Evolutionary conservation across 1,140 invertebrate genomes (phyloP).

Genomic region (Drosophila bipectinata): DNA sequence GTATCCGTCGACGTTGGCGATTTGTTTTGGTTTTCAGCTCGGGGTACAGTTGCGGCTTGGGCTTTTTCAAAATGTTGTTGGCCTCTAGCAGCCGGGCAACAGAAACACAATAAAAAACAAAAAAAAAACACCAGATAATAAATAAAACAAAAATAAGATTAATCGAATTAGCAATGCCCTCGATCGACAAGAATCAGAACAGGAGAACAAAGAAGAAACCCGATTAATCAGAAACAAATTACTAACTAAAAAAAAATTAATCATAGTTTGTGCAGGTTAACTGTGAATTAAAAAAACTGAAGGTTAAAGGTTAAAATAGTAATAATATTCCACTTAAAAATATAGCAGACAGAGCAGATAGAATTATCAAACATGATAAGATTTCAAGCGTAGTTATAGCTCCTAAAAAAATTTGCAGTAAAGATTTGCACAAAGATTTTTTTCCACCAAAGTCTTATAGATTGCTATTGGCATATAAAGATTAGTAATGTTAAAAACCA

Average conservation of each 20-base stretch:
- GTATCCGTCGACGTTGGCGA: constrained; percentile 54
- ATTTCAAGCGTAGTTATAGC: background rate
- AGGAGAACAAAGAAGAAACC: constrained; percentile 14
- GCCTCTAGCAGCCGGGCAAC: constrained; percentile 50
- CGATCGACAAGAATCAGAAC: constrained; percentile 12
- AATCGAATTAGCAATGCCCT: constrained; percentile 57
- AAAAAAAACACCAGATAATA: constrained; percentile 53
- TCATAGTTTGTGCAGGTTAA: background rate
- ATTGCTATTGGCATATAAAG: background rate
- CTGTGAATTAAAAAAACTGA: background rate
- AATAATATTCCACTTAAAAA: background rate
- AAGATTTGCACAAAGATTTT: background rate
- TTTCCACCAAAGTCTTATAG: background rate
- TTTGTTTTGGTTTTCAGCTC: constrained; percentile 75
- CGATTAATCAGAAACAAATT: constrained; percentile 11
- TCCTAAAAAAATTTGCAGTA: background rate
- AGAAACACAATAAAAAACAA: constrained; percentile 24
- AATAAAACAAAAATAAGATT: constrained; percentile 34
- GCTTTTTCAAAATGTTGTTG: constrained; percentile 76
- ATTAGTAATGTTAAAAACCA: background rate
- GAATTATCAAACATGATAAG: background rate
- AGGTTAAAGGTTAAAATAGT: no score
- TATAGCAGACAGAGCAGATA: background rate
- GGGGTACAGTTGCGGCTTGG: constrained; percentile 74
- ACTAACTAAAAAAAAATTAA: background rate